Conservation (phyloP, 2,888 invertebrate genomes). For the Nezara viridula region DNA sequence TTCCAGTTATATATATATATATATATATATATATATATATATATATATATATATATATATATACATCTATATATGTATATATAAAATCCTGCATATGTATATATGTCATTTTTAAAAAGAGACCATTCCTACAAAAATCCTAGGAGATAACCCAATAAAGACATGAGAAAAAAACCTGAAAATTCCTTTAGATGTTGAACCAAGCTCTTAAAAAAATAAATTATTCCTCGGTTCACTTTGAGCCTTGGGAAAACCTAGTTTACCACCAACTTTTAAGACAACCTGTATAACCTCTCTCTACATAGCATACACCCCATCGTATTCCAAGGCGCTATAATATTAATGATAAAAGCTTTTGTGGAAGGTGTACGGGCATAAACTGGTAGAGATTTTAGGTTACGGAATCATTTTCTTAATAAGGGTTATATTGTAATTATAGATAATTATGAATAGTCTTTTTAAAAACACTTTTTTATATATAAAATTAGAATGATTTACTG, state of each 20-base stretch:
- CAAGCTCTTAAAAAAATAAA: background rate
- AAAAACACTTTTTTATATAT: too few species aligned
- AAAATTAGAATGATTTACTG: too few species aligned
- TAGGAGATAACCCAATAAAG: background rate
- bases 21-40: too few species aligned
- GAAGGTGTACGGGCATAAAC: background rate
- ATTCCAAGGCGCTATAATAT: background rate
- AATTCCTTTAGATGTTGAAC: background rate
- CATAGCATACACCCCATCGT: background rate
- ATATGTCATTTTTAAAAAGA: background rate
- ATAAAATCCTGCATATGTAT: too few species aligned
- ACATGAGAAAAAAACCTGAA: background rate
- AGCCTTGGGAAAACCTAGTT: background rate
- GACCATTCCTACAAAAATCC: background rate
- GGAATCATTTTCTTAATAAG: background rate
- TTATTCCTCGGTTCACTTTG: conserved; percentile 30
- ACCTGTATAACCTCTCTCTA: background rate
- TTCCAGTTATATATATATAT: too few species aligned
- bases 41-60: too few species aligned
- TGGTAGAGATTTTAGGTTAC: background rate
- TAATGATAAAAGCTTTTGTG: conserved; percentile 16
- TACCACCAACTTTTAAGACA: conserved; percentile 21
- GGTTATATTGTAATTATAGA: background rate
- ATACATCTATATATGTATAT: too few species aligned
- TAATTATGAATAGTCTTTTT: background rate